Evolutionary conservation across 1,140 invertebrate species (phyloP), one percentile per base, ranked within the genome.

Genomic region (Micrasema longulum): DNA sequence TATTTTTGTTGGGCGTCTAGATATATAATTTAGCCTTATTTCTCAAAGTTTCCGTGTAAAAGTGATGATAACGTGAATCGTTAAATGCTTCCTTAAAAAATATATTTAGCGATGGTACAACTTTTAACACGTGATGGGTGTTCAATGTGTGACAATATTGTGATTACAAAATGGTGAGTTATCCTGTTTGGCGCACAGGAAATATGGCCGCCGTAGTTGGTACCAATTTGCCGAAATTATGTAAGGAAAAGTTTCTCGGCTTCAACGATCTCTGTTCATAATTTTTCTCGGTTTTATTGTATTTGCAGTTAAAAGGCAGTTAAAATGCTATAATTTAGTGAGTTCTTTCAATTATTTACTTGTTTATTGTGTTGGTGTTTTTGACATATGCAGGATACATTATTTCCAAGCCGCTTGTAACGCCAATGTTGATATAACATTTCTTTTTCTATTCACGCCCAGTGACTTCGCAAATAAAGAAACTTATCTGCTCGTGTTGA

Each of bases 81-180:
- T 22, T 22, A 38, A 20, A 63, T 70, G 31, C 26, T 63, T 70
- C 36, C 16, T n/a, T 70, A n/a, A 63, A 63, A 63, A 63, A 47
- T 52, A 70, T 70, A 26, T 48, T 63, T 63, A 63, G 48, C 68
- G 35, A 70, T 70, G 68, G 41, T 70, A 70, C 68, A 50, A 63
- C 57, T 70, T 64, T 63, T 52, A 63, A 70, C n/a, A 35, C 57
- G 68, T 53, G 68, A 70, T 70, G 68, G 68, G 68, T 70, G 43
- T 64, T 2, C 68, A 53, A 52, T 70, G 57, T 70, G 68, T 70
- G 68, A 70, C 55, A 70, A 70, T 70, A 70, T 70, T 70, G 68
- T 70, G 68, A 70, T 70, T 70, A 70, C 68, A 70, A 70, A 70
- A 70, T 70, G 68, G 68, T 70, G 68, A 70, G 68, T 70, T 64